Evolutionary conservation across 2,797 vertebrate genomes (phyloP), one percentile per base, ranked within the genome.

Genomic region (Leptatherina wallacei): DNA sequence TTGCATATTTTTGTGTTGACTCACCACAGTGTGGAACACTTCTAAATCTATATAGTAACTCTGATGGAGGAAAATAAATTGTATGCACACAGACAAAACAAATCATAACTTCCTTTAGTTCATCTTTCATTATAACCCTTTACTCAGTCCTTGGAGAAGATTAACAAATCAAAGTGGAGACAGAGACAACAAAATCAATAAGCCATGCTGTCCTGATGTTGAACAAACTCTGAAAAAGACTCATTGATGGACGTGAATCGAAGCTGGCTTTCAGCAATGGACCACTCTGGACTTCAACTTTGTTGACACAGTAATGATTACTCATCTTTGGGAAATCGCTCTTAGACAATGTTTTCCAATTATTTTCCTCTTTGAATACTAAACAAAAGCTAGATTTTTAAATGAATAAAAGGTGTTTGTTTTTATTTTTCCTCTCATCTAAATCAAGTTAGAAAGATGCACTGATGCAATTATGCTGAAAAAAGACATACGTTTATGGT

Each of bases 101-200:
- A 83, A 72, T 57, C n/a, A 67, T 56, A n/a, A 10, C 71, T 40
- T 42, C 61, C 35, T 76, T 73, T 51, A 70, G 61, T 78, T 65
- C 61, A 65, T 81, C 70, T 78, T 81, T 76, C 22, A 74, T 69
- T 81, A 74, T 65, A 69, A 67, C 33, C 65, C 29, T 80, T 81
- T 71, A 73, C 44, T 77, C 42, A 52, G 74, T 85, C 73, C 67
- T 77, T 78, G 63, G 69, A 81, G 77, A 70, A 85, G 85, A 91
- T 87, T 79, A 89, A 90, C 82, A 81, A 85, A 88, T 91, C 84
- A 88, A 86, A 90, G 77, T 72, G 78, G 69, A 87, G 85, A 74
- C 79, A 69, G 61, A 86, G 83, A 87, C 84, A 88, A 88, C 55
- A 75, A 71, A 90, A 91, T 93, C 89, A 88, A 93, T 93, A 90